Evolutionary conservation across 2,888 invertebrate genomes (phyloP).

Genomic region (Notodonta ziczac): DNA sequence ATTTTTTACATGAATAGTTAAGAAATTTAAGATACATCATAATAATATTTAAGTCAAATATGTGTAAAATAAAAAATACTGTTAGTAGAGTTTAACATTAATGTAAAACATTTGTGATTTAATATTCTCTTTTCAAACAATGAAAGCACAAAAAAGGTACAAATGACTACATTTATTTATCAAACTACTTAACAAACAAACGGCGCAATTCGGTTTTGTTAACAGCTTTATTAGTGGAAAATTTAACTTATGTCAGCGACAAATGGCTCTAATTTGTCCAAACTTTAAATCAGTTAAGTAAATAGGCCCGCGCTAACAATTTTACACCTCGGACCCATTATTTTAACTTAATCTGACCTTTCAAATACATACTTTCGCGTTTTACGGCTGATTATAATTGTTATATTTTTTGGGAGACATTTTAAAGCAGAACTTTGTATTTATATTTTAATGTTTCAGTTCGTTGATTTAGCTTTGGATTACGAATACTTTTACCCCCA

Average conservation of each 20-base stretch:
- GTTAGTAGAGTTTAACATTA: too few relatives aligned
- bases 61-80: too few relatives aligned
- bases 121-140: too few relatives aligned
- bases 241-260: constrained; percentile 17
- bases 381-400: constrained; percentile 15
- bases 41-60: too few relatives aligned
- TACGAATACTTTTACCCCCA: too few relatives aligned
- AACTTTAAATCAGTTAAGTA: constrained; percentile 41
- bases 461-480: too few relatives aligned
- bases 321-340: constrained; percentile 23
- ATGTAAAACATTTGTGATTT: too few relatives aligned
- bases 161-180: constrained; percentile 17
- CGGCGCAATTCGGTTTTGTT: constrained; percentile 18
- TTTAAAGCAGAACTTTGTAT: too few relatives aligned
- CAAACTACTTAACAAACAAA: constrained; percentile 16
- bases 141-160: constrained; percentile 11
- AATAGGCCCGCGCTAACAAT: constrained; percentile 29
- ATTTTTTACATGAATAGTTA: too few relatives aligned
- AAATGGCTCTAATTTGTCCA: constrained; percentile 45
- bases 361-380: constrained; percentile 18
- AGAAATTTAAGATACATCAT: too few relatives aligned
- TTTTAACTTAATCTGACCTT: constrained; percentile 11
- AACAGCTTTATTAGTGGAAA: constrained; percentile 23
- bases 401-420: not conserved
- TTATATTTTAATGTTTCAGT: too few relatives aligned